These are phyloP conservation scores for Megaptera novaeangliae DNA, from an alignment of 2,113 vertebrate species.

Conservation along the genomic window DNA sequence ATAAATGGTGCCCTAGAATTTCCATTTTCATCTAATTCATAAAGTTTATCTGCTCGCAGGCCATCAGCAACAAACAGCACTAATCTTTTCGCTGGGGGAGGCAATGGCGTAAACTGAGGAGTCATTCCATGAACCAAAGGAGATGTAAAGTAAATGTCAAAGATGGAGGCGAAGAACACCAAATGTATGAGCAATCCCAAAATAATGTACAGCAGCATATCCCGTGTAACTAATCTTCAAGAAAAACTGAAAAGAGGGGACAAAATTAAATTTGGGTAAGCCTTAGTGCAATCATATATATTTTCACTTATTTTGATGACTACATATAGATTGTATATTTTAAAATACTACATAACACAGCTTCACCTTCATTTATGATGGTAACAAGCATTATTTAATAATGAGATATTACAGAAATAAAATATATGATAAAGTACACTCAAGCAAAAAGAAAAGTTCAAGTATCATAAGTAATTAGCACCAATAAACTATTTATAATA, in stretches of 20 bases:
- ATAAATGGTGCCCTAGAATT: conserved; percentile 86
- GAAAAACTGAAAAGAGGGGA: conserved; percentile 24
- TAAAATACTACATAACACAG: background rate
- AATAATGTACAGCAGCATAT: conserved; percentile 85
- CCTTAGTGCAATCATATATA: background rate
- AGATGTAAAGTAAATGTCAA: conserved; percentile 98
- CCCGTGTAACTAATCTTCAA: conserved; percentile 70
- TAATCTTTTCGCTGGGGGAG: conserved; percentile 89
- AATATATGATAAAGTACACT: conserved; percentile 4
- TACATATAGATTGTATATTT: background rate
- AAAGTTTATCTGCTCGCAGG: conserved; percentile 91
- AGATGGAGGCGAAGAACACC: conserved; percentile 95
- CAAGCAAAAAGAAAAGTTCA: conserved; percentile 11
- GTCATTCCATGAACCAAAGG: conserved; percentile 96
- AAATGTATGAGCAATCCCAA: conserved; percentile 90
- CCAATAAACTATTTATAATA: background rate
- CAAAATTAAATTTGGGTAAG: conserved; percentile 1
- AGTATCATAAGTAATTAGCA: background rate
- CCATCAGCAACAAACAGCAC: conserved; percentile 94
- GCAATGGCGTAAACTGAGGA: conserved; percentile 83
- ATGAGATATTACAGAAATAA: background rate
- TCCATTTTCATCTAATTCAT: conserved; percentile 77
- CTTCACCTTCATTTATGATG: background rate
- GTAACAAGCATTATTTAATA: background rate
- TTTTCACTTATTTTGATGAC: background rate